Evolutionary conservation across 2,888 invertebrate species (phyloP).

Genomic region (Artemia sinica): DNA sequence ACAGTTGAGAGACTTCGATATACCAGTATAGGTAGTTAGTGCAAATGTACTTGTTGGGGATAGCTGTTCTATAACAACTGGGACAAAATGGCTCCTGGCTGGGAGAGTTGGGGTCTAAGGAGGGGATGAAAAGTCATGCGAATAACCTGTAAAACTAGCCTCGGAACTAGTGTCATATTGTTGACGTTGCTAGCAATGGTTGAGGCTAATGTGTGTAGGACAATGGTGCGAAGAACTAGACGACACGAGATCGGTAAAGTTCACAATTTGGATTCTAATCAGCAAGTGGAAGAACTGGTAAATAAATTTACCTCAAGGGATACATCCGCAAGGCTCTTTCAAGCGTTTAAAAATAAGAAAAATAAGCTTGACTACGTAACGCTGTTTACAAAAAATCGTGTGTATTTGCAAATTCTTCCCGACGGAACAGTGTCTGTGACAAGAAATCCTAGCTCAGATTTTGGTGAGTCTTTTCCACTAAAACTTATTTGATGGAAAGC

Average conservation of each 20-base stretch:
- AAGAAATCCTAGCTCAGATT: slow-evolving; percentile 16
- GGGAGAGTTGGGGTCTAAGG: background rate
- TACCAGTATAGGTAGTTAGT: too few species aligned
- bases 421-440: slow-evolving; percentile 21
- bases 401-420: slow-evolving; percentile 21
- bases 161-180: slow-evolving; percentile 4
- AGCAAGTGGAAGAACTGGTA: background rate
- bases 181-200: background rate
- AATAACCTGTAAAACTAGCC: background rate
- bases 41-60: too few species aligned
- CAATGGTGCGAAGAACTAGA: slow-evolving; percentile 8
- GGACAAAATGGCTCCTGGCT: background rate
- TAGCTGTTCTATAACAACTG: too few species aligned
- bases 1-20: too few species aligned
- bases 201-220: background rate
- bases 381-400: slow-evolving; percentile 1
- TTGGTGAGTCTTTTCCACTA: slow-evolving; percentile 17
- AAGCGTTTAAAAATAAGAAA: background rate
- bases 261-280: background rate
- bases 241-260: background rate
- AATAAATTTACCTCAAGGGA: background rate
- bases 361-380: background rate
- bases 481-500: background rate
- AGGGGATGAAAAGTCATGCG: slow-evolving; percentile 12
- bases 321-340: background rate